These are phyloP conservation scores for Neopipo cinnamomea DNA, from an alignment of 2,113 vertebrate genomes.

Conservation along the genomic window DNA sequence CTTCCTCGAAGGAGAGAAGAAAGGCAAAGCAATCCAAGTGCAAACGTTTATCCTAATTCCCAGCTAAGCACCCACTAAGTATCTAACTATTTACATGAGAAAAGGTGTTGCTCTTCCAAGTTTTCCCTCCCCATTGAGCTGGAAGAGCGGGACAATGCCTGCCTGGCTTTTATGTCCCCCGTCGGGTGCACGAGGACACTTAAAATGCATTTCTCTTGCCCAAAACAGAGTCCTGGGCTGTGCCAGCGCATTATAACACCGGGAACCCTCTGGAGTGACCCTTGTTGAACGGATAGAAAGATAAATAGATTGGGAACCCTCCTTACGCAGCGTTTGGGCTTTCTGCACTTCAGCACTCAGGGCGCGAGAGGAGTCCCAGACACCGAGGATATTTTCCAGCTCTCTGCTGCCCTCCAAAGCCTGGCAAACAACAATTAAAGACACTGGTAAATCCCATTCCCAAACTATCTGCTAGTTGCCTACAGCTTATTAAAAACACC, in stretches of 20 bases:
- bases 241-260: no score
- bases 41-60: conserved; percentile 38
- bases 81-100: conserved; percentile 40
- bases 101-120: conserved; percentile 48
- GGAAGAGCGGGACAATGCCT: neutral
- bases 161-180: neutral
- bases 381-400: conserved; percentile 75
- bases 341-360: conserved; percentile 75
- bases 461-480: no score
- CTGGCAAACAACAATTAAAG: conserved; percentile 62
- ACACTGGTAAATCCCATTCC: neutral
- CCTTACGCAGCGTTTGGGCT: conserved; percentile 77
- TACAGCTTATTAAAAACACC: neutral
- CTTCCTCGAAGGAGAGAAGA: conserved; percentile 43
- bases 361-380: neutral
- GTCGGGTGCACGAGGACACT: neutral
- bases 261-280: neutral
- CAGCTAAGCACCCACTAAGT: conserved; percentile 52
- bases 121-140: neutral
- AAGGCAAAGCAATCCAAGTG: conserved; percentile 17
- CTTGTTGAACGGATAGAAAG: neutral
- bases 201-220: neutral
- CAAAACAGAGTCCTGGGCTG: neutral
- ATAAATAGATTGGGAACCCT: neutral
- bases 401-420: conserved; percentile 88